Percentiles rank a stretch among this genome's conserved stretches.
These are phyloP conservation scores for Mirza zaza DNA, from an alignment of 2,113 vertebrate species.

Conservation along the genomic window DNA sequence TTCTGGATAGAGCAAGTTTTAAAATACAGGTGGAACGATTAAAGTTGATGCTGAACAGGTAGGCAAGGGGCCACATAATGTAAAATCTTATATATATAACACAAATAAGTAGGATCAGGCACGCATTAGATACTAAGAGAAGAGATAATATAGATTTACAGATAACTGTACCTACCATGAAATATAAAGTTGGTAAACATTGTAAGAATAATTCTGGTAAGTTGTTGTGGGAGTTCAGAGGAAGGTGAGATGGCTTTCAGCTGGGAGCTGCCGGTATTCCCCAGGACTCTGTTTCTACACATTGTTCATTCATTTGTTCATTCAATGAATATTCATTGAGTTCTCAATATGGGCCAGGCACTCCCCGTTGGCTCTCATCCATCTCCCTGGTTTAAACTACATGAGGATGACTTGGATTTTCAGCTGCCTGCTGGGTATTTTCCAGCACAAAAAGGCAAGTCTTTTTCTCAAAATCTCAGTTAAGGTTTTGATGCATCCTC, in stretches of 20 bases:
- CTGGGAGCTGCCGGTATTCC: background rate
- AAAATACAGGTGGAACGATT: conserved; percentile 9
- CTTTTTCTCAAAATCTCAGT: conserved; percentile 3
- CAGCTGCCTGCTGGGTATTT: background rate
- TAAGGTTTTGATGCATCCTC: background rate
- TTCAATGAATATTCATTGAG: background rate
- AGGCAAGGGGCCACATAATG: background rate
- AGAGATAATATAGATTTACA: conserved; percentile 20
- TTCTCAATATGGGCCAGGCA: background rate
- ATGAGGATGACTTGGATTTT: conserved; percentile 39
- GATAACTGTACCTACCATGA: background rate
- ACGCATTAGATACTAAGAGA: background rate
- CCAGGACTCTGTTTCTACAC: conserved; percentile 9
- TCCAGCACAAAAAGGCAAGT: background rate
- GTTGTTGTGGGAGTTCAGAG: background rate
- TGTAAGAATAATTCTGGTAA: background rate
- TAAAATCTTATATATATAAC: background rate
- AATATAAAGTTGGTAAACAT: background rate
- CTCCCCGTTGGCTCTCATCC: background rate
- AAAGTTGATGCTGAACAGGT: conserved; percentile 11
- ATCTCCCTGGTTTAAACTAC: conserved; percentile 3
- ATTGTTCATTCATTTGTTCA: background rate
- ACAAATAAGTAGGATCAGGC: conserved; percentile 19
- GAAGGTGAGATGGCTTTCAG: background rate
- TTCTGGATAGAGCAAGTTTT: background rate